Evolutionary conservation across 2,797 vertebrate genomes (phyloP), one percentile per base, ranked within the genome.

Genomic region (Oreochromis mossambicus): DNA sequence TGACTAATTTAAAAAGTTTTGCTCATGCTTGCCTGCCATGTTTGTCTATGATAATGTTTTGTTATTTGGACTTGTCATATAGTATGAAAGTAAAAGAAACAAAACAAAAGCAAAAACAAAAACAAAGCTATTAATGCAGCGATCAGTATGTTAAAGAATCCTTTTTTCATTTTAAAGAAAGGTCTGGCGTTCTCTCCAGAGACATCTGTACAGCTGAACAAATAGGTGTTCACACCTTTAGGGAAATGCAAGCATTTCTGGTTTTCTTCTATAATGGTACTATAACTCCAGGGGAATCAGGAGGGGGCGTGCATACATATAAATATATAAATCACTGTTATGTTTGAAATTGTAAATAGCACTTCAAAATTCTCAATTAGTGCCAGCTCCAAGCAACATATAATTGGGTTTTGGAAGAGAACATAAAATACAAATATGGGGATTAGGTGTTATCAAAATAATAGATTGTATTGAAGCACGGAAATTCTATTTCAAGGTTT

Each of bases 331-430:
- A 89, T 36, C 50, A 26, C 12, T 70, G 36, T 17, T 32, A 58
- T 83, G 70, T 92, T 79, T 87, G 26, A 79, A 91, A 89, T 38
- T 75, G 50, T 78, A 82, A 86, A 86, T 43, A 75, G 4, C 34
- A 24, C 66, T 78, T 75, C 77, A 77, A 68, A 87, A 38, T 80
- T 85, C 50, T 82, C 48, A 83, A 83, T 90, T 82, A 89, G 24
- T 38, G 50, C 8, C n/a, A 68, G 83, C 89, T 92, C 38, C 43
- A 21, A 90, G 86, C 52, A 52, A 89, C 34, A 79, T 41, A 77
- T 73, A 80, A 83, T 80, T 85, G 54, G 80, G 43, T 79, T 85
- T 82, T 58, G 52, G 52, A 87, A n/a, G 52, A 88, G 46, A 87
- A 77, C 24, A 75, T 46, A 46, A 63, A 81, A 70, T 38, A 61